Percentiles rank a stretch among this genome's conserved stretches.
These are phyloP conservation scores for Halocynthia aurantium DNA, from an alignment of 23 tunicate species.

Conservation along the genomic window DNA sequence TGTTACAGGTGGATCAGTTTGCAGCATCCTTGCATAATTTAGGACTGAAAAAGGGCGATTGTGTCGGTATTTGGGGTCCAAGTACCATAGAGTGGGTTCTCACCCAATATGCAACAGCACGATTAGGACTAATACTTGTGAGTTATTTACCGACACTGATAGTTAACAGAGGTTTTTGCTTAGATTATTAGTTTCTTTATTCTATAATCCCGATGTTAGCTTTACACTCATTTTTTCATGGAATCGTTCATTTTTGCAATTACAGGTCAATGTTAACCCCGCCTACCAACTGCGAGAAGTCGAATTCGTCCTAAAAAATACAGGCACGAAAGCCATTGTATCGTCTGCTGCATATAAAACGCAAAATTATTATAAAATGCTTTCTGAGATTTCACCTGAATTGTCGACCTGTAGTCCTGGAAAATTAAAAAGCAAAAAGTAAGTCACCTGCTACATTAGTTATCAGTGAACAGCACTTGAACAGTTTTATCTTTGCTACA, in stretches of 20 bases:
- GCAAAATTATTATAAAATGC: constrained; percentile 75
- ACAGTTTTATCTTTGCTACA: constrained; percentile 13
- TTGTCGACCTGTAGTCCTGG: constrained; percentile 39
- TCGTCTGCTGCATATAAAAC: constrained; percentile 55
- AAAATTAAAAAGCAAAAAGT: constrained; percentile 46
- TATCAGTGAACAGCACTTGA: too few species aligned
- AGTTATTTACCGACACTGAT: neutral
- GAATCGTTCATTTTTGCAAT: neutral
- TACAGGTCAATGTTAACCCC: constrained; percentile 86
- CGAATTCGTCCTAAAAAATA: constrained; percentile 58
- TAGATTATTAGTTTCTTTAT: neutral
- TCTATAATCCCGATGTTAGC: neutral
- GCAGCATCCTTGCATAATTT: constrained; percentile 73
- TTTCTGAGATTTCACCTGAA: constrained; percentile 68
- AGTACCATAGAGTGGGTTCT: constrained; percentile 84
- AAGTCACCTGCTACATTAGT: neutral
- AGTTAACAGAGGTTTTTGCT: too few species aligned
- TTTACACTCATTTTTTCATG: neutral
- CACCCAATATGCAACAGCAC: constrained; percentile 77
- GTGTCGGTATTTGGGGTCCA: constrained; percentile 97
- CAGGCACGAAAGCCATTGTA: constrained; percentile 61
- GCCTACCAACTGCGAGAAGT: constrained; percentile 76
- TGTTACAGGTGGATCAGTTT: constrained; percentile 59
- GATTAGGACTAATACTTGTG: constrained; percentile 72
- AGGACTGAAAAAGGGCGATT: constrained; percentile 75